Percentiles rank a stretch among this genome's conserved stretches.
These are phyloP conservation scores for Seriola quinqueradiata DNA, from an alignment of 2,113 vertebrate species.

Conservation along the genomic window DNA sequence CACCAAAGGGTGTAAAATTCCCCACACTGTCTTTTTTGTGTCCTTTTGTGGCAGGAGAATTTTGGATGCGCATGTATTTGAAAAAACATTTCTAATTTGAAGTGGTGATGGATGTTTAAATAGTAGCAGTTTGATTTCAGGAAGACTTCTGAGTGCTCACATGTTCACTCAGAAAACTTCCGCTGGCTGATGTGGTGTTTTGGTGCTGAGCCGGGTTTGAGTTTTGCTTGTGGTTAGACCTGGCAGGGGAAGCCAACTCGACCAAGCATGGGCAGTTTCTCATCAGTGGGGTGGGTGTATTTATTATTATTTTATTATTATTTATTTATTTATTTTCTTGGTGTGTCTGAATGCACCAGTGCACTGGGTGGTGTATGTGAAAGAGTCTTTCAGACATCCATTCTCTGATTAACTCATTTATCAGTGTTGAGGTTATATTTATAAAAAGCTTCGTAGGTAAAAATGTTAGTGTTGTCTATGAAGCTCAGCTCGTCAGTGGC, in stretches of 20 bases:
- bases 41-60: too few relatives aligned
- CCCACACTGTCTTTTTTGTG: too few relatives aligned
- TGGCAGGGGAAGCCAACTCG: constrained; percentile 20
- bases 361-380: background rate
- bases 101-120: background rate
- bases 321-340: too few relatives aligned
- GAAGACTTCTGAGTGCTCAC: background rate
- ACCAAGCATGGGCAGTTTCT: constrained; percentile 44
- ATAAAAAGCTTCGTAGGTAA: background rate
- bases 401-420: background rate
- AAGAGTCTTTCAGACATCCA: too few relatives aligned
- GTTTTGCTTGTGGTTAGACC: constrained; percentile 10
- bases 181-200: background rate
- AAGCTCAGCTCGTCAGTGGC: background rate
- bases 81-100: background rate
- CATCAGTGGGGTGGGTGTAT: constrained; percentile 5
- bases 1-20: too few relatives aligned
- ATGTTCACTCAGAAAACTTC: background rate
- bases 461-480: background rate
- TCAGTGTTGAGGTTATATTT: background rate
- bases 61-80: too few relatives aligned
- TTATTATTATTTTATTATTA: too few relatives aligned
- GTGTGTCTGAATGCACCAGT: constrained; percentile 1
- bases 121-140: background rate
- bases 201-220: constrained; percentile 10